Percentiles rank a stretch among this genome's conserved stretches.
Evolutionary conservation across 2,888 invertebrate genomes (phyloP).

Genomic region (Tenodera sinensis): DNA sequence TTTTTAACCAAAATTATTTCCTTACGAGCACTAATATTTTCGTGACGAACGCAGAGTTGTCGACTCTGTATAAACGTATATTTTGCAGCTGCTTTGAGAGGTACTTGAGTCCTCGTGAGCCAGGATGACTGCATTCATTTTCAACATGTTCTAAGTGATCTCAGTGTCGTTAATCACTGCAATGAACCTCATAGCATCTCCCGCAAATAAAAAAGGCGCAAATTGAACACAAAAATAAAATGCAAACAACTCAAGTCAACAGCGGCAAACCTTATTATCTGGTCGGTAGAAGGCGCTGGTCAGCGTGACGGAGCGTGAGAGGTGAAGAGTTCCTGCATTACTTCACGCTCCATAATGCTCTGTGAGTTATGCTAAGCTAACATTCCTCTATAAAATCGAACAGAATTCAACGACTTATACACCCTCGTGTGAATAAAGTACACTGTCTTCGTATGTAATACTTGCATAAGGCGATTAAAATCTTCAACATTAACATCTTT

Average conservation of each 20-base stretch:
- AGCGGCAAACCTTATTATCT: background rate
- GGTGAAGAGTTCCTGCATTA: background rate
- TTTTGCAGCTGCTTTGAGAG: background rate
- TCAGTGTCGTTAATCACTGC: background rate
- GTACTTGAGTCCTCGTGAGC: background rate
- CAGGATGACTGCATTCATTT: background rate
- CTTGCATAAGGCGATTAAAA: too few species aligned
- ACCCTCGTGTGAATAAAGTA: too few species aligned
- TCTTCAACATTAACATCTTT: too few species aligned
- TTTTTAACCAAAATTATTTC: too few species aligned
- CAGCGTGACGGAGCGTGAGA: background rate
- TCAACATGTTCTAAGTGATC: background rate
- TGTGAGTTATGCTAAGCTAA: background rate
- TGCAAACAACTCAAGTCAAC: background rate
- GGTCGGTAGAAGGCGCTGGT: background rate
- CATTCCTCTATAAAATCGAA: constrained; percentile 19
- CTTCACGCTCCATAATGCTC: background rate
- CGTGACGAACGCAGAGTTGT: too few species aligned
- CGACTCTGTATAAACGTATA: background rate
- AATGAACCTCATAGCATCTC: background rate
- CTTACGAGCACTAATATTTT: too few species aligned
- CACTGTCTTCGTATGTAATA: too few species aligned
- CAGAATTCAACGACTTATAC: background rate
- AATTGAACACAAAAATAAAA: background rate
- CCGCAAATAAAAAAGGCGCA: background rate